phyloP scores from a whole-genome alignment of 2,888 invertebrate genomes.

The Amitus sp. region DNA sequence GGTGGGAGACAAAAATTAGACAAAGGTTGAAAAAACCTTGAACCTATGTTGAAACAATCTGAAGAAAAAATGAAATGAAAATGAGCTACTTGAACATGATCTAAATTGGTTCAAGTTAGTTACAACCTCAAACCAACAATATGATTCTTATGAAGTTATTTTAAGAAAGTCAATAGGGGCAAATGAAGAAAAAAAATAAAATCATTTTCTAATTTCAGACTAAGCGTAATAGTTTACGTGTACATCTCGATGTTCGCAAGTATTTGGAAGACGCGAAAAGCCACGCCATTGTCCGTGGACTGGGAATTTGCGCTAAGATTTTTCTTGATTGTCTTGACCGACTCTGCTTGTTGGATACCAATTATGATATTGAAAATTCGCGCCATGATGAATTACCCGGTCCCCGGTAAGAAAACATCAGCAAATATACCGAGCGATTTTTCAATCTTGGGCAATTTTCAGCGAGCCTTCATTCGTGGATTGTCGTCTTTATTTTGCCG shows the following conservation, averaged over 20 bases:
- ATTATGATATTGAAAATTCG: slow-evolving; percentile 74
- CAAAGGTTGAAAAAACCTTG: too few species aligned
- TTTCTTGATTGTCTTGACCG: slow-evolving; percentile 77
- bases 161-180: background rate
- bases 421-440: slow-evolving; percentile 1
- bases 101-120: too few species aligned
- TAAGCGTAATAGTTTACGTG: slow-evolving; percentile 70
- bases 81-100: too few species aligned
- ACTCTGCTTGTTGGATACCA: slow-evolving; percentile 78
- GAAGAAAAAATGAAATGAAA: too few species aligned
- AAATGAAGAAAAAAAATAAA: background rate
- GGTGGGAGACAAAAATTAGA: too few species aligned
- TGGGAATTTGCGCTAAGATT: slow-evolving; percentile 75
- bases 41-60: too few species aligned
- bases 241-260: slow-evolving; percentile 74
- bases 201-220: slow-evolving; percentile 53
- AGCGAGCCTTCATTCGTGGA: slow-evolving; percentile 74
- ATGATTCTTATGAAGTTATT: too few species aligned
- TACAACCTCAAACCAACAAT: too few species aligned
- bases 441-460: slow-evolving; percentile 36
- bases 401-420: slow-evolving; percentile 63
- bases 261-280: slow-evolving; percentile 72
- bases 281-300: slow-evolving; percentile 71
- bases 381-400: slow-evolving; percentile 67
- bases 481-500: slow-evolving; percentile 75